Evolutionary conservation across 2,888 invertebrate genomes (phyloP).

Genomic region (Apantesis nais): DNA sequence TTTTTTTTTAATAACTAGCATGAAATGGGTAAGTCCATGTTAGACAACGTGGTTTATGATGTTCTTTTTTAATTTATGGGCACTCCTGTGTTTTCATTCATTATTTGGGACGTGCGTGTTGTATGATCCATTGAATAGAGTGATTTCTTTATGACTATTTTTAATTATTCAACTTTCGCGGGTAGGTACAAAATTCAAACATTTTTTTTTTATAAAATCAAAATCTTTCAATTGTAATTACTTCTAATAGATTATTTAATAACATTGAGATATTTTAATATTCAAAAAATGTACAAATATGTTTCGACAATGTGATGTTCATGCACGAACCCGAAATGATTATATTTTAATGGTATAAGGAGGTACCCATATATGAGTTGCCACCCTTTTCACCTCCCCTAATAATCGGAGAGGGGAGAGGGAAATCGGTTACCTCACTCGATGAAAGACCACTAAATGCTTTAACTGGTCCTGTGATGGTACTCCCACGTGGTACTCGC

Average conservation of each 20-base stretch:
- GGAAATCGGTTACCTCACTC: neutral
- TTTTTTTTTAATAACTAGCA: slow-evolving; percentile 59
- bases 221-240: slow-evolving; percentile 45
- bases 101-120: neutral
- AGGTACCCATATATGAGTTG: neutral
- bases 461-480: neutral
- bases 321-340: neutral
- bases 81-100: neutral
- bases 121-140: neutral
- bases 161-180: slow-evolving; percentile 4
- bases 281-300: slow-evolving; percentile 14
- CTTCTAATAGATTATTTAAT: slow-evolving; percentile 53
- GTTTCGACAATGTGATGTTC: slow-evolving; percentile 15
- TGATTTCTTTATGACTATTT: neutral
- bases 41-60: slow-evolving; percentile 1
- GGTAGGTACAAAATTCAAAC: slow-evolving; percentile 15
- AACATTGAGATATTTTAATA: slow-evolving; percentile 60
- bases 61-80: neutral
- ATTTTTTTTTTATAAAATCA: slow-evolving; percentile 23
- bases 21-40: slow-evolving; percentile 56
- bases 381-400: neutral
- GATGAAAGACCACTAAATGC: neutral
- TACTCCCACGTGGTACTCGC: slow-evolving; percentile 8
- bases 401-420: neutral
- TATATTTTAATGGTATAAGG: neutral